Evolutionary conservation across 2,888 invertebrate species (phyloP), one percentile per base, ranked within the genome.

Genomic region (Ormyrus pomaceus): DNA sequence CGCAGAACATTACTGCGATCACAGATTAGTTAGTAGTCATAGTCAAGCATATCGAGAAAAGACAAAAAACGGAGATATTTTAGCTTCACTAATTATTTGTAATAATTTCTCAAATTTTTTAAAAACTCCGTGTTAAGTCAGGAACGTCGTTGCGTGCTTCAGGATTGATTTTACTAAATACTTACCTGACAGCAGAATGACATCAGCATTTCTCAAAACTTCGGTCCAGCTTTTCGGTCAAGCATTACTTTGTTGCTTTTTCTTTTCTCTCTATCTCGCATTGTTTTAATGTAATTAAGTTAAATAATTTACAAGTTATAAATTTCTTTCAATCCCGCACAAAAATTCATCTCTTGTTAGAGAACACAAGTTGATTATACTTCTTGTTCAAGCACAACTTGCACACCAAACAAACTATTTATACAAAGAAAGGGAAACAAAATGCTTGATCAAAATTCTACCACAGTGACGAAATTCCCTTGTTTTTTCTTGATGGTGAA

Each of bases 271-370:
- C 8, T 46, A 5, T 48, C 53, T 51, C 11, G 19, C 34, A 9
- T 79, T 64, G 13, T 10, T 71, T 62, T 71, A 76, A 65, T 86
- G 84, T 84, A 50, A 85, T 87, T 86, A 88, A 87, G 88, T 87
- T 85, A 87, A 88, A 88, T 87, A 87, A 89, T 88, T 87, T 87
- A 87, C 87, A 87, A 87, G 87, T 87, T 87, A 89, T 85, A 88
- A 84, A 87, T 84, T 61, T 82, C 79, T 82, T 75, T 46, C 6
- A 48, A 56, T 71, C 55, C 45, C 62, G 65, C 65, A 74, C 62
- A 51, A 56, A 72, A 73, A 68, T 71, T 71, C 55, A 50, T 79
- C 73, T 74, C 79, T 79, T 53, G 45, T 46, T 6, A 64, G 48
- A 46, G 51, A 55, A 74, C 53, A 62, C 61, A 62, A 61, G 66